Evolutionary conservation across 2,797 vertebrate species (phyloP).

Genomic region (Anisognathus igniventris): DNA sequence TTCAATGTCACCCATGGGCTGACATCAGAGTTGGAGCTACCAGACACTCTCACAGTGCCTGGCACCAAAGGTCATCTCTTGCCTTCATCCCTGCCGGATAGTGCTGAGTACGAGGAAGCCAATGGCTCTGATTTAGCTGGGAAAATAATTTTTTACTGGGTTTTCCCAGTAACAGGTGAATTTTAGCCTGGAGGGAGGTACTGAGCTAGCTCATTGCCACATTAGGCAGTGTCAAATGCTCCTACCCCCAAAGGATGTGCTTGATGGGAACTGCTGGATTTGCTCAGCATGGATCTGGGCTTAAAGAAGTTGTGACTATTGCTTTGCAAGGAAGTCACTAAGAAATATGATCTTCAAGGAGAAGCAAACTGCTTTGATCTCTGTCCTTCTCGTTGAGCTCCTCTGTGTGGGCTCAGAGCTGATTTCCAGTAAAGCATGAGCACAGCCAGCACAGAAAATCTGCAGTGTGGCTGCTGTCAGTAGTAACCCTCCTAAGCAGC

Average conservation of each 20-base stretch:
- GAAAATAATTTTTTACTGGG: background rate
- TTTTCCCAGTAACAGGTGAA: background rate
- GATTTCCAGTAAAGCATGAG: background rate
- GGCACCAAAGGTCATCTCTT: background rate
- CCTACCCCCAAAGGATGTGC: background rate
- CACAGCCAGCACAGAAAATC: background rate
- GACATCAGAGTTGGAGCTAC: background rate
- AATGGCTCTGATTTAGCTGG: background rate
- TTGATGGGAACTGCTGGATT: background rate
- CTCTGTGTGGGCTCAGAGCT: background rate
- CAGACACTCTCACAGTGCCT: background rate
- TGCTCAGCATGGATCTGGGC: background rate
- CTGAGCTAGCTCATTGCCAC: background rate
- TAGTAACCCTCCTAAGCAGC: background rate
- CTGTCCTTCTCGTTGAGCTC: background rate
- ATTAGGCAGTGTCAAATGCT: background rate
- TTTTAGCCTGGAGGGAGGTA: background rate
- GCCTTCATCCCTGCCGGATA: background rate
- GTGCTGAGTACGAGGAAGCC: background rate
- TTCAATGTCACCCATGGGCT: background rate
- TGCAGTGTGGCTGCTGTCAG: background rate
- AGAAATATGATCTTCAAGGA: conserved; percentile 6
- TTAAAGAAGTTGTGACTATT: background rate
- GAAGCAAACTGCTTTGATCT: conserved; percentile 9
- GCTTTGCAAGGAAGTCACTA: conserved; percentile 19